Evolutionary conservation across 1,140 invertebrate species (phyloP), one percentile per base, ranked within the genome.

Genomic region (Drosophila tristis): DNA sequence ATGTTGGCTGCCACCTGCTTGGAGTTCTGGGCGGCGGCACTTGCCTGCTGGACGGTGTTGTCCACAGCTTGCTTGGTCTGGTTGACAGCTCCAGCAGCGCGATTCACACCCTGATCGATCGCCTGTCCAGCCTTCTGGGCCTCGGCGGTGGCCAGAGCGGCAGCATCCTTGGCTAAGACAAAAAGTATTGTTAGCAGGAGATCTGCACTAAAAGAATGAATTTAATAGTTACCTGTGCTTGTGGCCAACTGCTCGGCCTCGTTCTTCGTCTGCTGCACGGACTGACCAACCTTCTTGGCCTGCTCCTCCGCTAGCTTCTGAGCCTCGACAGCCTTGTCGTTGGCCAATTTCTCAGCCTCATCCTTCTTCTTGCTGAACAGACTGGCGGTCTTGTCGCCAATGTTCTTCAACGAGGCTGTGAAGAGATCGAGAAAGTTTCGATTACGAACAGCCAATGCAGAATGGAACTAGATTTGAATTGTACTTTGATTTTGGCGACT

Each of bases 301-400:
- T 94, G 94, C 16, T 94, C 94, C 80, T 94, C 94, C 8, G 94
- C 93, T 16, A 94, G 91, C 60, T 93, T 92, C 26, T 93, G 92
- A 4, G 93, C 94, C 50, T 93, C 93, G 35, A 92, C 77, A 2
- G 91, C 93, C 90, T 94, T 94, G 70, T 94, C 93, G 26, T 87
- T 72, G n/a, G 94, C 94, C 61, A 94, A 62, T 62, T 94, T 93
- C 68, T 93, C 93, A 6, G 92, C 94, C 91, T 94, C 94, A 66
- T 94, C 94, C 93, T 94, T 94, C 93, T 94, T 94, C 64, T 93
- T 92, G 44, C 94, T 94, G 91, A 94, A 94, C 55, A 94, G 92
- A 20, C 93, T 93, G 39, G 93, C 93, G 26, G 94, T 94, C 91
- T 94, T 94, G 91, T 94, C 94, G 74, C 94, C 94, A 90, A 94